These are phyloP conservation scores for Cheilinus undulatus DNA, from an alignment of 2,113 vertebrate species.

Conservation along the genomic window DNA sequence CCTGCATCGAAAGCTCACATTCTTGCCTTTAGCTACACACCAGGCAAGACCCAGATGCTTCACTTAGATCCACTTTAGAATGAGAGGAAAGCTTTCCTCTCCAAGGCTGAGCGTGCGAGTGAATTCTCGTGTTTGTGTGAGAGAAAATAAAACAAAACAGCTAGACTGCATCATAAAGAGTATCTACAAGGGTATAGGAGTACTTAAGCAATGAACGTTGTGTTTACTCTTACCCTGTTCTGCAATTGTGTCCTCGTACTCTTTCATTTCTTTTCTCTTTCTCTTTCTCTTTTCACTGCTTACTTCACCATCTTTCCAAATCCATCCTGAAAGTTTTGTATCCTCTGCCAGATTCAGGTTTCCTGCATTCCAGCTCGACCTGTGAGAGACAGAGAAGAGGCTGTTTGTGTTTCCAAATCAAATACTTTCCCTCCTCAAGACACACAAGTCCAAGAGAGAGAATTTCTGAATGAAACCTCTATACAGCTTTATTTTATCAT, in stretches of 20 bases:
- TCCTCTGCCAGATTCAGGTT: slow-evolving; percentile 20
- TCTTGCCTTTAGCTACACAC: slow-evolving; percentile 7
- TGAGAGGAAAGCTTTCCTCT: neutral
- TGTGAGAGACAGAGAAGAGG: slow-evolving; percentile 32
- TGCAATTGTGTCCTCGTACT: too few species aligned
- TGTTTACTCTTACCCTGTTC: neutral
- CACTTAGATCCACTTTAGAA: neutral
- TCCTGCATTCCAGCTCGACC: slow-evolving; percentile 53
- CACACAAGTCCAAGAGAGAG: too few species aligned
- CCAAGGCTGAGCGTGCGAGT: neutral
- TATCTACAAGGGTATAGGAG: neutral
- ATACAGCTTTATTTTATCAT: too few species aligned
- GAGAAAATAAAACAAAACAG: neutral
- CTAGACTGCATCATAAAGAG: neutral
- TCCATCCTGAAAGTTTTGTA: neutral
- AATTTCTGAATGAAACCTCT: too few species aligned
- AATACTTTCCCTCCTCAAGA: neutral
- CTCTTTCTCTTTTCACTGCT: too few species aligned
- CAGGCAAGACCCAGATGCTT: neutral
- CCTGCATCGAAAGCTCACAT: neutral
- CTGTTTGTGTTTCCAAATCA: slow-evolving; percentile 23
- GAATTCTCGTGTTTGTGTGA: neutral
- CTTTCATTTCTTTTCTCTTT: too few species aligned
- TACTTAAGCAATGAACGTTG: too few species aligned
- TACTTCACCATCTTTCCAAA: neutral